Base-by-base conservation (phyloP, 1,140 invertebrate species). In the Drosophila tropicalis region DNA sequence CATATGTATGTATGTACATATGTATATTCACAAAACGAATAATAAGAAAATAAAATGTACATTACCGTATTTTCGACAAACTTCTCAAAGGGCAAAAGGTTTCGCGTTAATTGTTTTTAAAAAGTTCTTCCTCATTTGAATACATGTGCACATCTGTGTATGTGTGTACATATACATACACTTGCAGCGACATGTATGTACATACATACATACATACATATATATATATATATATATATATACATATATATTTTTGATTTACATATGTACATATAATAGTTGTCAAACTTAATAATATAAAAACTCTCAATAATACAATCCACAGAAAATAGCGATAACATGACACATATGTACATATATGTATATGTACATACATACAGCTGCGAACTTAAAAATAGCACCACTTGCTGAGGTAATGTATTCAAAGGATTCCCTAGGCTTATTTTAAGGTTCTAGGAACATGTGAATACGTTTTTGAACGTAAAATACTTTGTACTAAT, bases 251-350 rank as follows among this genome's bases (percentile, higher is more conserved):
- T 47, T 13, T 39, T 39, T 13, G 22, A 25, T 25, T 25, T 25
- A 4, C 22, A 25, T 25, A 25, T 25, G 1, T 22, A 39, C 13
- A 1, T 51, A 51, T 47, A 22, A 51, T 51, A 15, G 17, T 51
- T 51, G 19, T 34, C 17, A 65, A 65, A 73, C 34, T 54, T 72
- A 73, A 41, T 60, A 72, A 72, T 40, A 54, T 19, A 71, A 32
- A 39, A 15, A 39, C 15, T 19, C 51, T 57, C 68, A 58, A 2
- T 51, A 9, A 41, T 34, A 65, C 29, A 25, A 56, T 55, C 47
- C 57, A 32, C 39, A 39, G 22, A 51, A 73, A 65, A 65, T 58
- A 58, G 41, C 71, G 71, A 73, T 73, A 66, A 73, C 62, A 51
- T 12, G 44, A 51, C 17, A 51, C 44, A 51, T 19, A 51, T 17